Evolutionary conservation across 1,140 invertebrate species (phyloP).

Genomic region (Hyles vespertilio): DNA sequence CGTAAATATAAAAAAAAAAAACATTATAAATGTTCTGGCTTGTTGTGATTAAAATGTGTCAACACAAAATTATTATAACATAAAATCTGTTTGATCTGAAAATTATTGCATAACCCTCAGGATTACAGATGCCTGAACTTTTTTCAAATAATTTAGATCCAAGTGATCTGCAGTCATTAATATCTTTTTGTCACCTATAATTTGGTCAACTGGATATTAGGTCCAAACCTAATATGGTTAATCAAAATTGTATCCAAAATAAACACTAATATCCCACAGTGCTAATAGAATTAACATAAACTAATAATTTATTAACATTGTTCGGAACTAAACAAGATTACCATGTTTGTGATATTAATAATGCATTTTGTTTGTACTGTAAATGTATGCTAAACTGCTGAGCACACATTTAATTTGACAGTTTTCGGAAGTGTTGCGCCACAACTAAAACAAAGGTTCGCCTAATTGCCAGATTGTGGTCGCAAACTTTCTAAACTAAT

Average conservation of each 20-base stretch:
- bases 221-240: background rate
- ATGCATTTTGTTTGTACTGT: slow-evolving; percentile 27
- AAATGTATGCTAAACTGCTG: slow-evolving; percentile 25
- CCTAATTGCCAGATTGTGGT: slow-evolving; percentile 19
- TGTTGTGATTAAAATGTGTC: too few relatives aligned
- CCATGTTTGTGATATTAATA: slow-evolving; percentile 35
- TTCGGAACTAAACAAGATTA: slow-evolving; percentile 23
- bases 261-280: slow-evolving; percentile 6
- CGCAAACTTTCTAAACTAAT: slow-evolving; percentile 8
- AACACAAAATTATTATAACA: too few relatives aligned
- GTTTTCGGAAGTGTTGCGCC: slow-evolving; percentile 16
- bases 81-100: too few relatives aligned
- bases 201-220: too few relatives aligned
- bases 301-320: slow-evolving; percentile 17
- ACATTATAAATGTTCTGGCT: too few relatives aligned
- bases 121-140: too few relatives aligned
- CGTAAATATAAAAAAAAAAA: too few relatives aligned
- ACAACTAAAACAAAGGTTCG: slow-evolving; percentile 23
- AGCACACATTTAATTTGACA: slow-evolving; percentile 28
- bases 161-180: too few relatives aligned
- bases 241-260: background rate
- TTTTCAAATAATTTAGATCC: too few relatives aligned
- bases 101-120: too few relatives aligned
- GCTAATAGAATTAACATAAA: slow-evolving; percentile 13
- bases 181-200: too few relatives aligned